Base-by-base conservation (phyloP, 1,140 invertebrate species). In the Aradophagus sp. region DNA sequence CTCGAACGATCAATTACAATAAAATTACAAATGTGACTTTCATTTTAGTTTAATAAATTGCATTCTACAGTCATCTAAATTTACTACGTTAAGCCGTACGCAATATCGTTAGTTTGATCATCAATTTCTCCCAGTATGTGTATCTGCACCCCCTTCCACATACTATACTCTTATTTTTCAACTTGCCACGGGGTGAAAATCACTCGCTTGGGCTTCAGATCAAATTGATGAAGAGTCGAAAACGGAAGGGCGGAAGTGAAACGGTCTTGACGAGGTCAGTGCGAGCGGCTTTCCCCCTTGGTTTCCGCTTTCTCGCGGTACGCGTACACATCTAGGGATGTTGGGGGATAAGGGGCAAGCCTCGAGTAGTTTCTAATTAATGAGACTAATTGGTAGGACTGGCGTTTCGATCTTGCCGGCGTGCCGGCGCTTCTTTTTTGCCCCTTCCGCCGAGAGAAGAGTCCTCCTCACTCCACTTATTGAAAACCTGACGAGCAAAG, bases 311-410 rank as follows among this genome's bases (percentile, higher is more conserved):
- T 11, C 27, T 15, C 19, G 10, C 32, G 17, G 12, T 26, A 20
- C 17, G 45, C 34, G 26, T 45, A 31, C 47, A n/a, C n/a, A n/a
- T n/a, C n/a, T n/a, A n/a, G n/a, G n/a, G n/a, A 48, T 45, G 47
- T 58, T 59, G 58, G 73, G 68, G 42, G 50, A 4, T 55, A 61
- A n/a, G n/a, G n/a, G n/a, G 50, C 61, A 63, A 76, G 44, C 61
- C 73, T 77, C 71, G 63, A 79, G 74, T 55, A 75, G 70, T 75
- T 80, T 75, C 66, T 80, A 80, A 81, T 80, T 80, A 79, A 77
- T 76, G 50, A 73, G 67, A 70, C 68, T 74, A 68, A 77, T 77
- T 71, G 74, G 69, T 74, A 61, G 55, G 23, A 44, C 48, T 27
- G 48, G 29, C 41, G 45, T 35, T 52, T 47, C 61, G 61, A 34